phyloP scores from a whole-genome alignment of 2,888 invertebrate genomes.

The Epicampocera succincta region DNA sequence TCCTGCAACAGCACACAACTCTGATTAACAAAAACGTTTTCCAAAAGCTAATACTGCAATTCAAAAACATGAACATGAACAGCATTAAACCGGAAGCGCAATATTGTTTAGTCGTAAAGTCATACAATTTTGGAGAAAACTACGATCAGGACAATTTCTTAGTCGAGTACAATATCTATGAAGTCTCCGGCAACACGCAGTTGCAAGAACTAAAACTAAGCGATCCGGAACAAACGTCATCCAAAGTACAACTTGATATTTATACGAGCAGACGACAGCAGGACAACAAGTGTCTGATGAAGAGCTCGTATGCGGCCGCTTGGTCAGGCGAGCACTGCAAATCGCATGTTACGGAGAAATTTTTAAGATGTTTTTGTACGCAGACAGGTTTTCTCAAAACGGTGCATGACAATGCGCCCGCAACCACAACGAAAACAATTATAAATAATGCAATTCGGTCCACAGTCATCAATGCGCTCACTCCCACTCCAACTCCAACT shows the following conservation, averaged over 20 bases:
- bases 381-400: constrained; percentile 62
- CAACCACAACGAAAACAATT: constrained; percentile 20
- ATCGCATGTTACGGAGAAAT: constrained; percentile 51
- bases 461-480: background rate
- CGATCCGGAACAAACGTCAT: background rate
- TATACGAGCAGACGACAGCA: constrained; percentile 49
- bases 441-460: constrained; percentile 3
- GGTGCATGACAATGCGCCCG: constrained; percentile 5
- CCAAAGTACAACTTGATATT: constrained; percentile 58
- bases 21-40: constrained; percentile 59
- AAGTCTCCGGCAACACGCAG: constrained; percentile 12
- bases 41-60: constrained; percentile 57
- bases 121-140: constrained; percentile 49
- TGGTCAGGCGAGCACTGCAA: constrained; percentile 57
- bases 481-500: constrained; percentile 49
- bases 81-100: constrained; percentile 35
- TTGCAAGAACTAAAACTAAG: constrained; percentile 52
- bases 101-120: constrained; percentile 61
- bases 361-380: constrained; percentile 59
- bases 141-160: constrained; percentile 41
- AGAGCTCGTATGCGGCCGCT: constrained; percentile 40
- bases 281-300: constrained; percentile 65
- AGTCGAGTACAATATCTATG: constrained; percentile 61
- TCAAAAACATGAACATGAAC: constrained; percentile 47
- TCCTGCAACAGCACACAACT: constrained; percentile 49